Evolutionary conservation across 2,888 invertebrate genomes (phyloP), one percentile per base, ranked within the genome.

Genomic region (Leptinotarsa peninsularis): DNA sequence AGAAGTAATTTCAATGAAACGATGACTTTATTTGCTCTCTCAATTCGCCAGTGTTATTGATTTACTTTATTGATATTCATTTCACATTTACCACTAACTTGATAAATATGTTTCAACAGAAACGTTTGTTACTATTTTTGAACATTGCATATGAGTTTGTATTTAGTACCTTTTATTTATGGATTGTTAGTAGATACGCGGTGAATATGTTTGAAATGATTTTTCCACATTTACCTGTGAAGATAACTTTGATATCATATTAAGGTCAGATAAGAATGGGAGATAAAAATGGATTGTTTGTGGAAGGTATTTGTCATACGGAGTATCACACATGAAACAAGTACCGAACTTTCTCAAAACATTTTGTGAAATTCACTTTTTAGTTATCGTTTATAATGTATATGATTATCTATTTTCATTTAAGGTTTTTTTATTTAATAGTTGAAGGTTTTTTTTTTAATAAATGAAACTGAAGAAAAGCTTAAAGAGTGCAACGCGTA

Each of bases 191-290:
- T 43, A 63, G 43, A 63, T 3, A 43, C 2, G 43, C 43, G 43
- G 13, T 43, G 58, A 23, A 60, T 14, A 23, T 21, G 15, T 4
- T 15, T 27, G 4, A 27, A 23, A 14, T 60, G 60, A 17, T 60
- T 60, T 60, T 60, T 60, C 17, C 60, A 17, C 63, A 33, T 63
- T 63, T 63, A 17, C n/a, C 18, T 63, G 27, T 63, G 33, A 63
- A 63, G 63, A 63, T 63, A 63, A 63, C 43, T n/a, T 43, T 63
- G 33, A 63, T 63, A 33, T 43, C 63, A n/a, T 33, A 63, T 63
- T 63, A 63, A 63, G 63, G 63, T 63, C 63, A 63, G 63, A 63
- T 63, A 18, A 27, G 33, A n/a, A 63, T 43, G 33, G 43, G 10
- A 63, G 63, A 63, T 63, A 63, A 63, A 63, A 63, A 43, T 33